Evolutionary conservation across 1,140 invertebrate species (phyloP), one percentile per base, ranked within the genome.

Genomic region (Bombus waltoni): DNA sequence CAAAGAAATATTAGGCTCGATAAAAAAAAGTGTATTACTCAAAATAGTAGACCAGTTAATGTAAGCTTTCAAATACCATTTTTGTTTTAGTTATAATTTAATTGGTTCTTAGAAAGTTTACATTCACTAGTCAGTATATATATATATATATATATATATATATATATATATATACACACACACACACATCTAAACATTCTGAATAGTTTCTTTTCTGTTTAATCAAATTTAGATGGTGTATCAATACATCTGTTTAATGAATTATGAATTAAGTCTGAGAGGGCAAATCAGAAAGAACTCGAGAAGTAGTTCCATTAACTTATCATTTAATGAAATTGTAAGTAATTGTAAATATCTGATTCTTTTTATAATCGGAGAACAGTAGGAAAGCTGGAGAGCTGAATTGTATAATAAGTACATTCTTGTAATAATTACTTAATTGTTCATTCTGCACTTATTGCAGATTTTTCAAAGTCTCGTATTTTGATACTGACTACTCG

Each of bases 341-440:
- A 87, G 38, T 87, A 87, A 76, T 53, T 87, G 85, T 83, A 77
- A 66, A 83, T 87, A 87, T 57, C 42, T 38, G 38, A 47, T 86
- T 57, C 72, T 42, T 53, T 71, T 75, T 8, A 15, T 25, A 32
- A 42, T n/a, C 10, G 28, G 22, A 71, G 38, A 32, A 47, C 22
- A 53, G 47, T 22, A 53, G 42, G 74, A n/a, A 18, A 68, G 57
- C 71, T 38, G 42, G 38, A 72, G 65, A 28, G 62, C 40, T 72
- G 35, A 59, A 59, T 84, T 85, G 78, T 85, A 81, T 42, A 70
- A 44, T 62, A 75, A 35, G 32, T 74, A 57, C 47, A 79, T 73
- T 22, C 13, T 42, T 72, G 35, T 75, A 86, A 81, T 44, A 53
- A 82, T 66, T 59, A 53, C 70, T 53, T 40, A n/a, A 66, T 59